These are phyloP conservation scores for Lithobates pipiens DNA, from an alignment of 2,797 vertebrate species.

Conservation along the genomic window DNA sequence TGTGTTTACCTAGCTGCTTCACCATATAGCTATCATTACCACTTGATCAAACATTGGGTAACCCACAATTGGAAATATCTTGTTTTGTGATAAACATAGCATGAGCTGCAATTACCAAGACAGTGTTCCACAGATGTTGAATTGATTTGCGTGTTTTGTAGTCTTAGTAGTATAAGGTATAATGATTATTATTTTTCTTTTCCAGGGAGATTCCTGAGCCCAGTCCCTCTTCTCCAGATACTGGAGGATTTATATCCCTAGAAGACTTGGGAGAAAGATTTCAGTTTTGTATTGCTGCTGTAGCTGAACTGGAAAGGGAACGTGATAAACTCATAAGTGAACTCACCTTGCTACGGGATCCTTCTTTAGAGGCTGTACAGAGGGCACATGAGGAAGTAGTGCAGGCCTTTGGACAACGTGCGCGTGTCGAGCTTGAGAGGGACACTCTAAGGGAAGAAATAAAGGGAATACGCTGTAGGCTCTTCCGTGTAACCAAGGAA, in stretches of 20 bases:
- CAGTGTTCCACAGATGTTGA: no score
- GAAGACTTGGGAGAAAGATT: slow-evolving; percentile 79
- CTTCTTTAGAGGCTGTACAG: slow-evolving; percentile 79
- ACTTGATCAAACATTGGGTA: no score
- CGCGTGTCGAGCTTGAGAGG: slow-evolving; percentile 81
- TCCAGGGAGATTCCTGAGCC: slow-evolving; percentile 11
- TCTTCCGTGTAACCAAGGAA: slow-evolving; percentile 84
- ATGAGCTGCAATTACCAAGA: no score
- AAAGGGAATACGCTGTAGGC: slow-evolving; percentile 82
- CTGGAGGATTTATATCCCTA: slow-evolving; percentile 65
- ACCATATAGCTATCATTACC: no score
- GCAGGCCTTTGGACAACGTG: slow-evolving; percentile 75
- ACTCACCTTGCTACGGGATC: slow-evolving; percentile 81
- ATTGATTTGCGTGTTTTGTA: background rate
- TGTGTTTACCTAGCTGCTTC: no score
- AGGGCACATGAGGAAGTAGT: slow-evolving; percentile 79
- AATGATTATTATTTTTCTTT: background rate
- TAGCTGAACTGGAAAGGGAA: slow-evolving; percentile 80
- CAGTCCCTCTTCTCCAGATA: slow-evolving; percentile 29
- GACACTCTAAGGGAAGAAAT: slow-evolving; percentile 81
- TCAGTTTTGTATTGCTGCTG: slow-evolving; percentile 82
- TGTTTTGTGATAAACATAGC: no score
- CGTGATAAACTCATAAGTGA: slow-evolving; percentile 82
- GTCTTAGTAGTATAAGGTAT: background rate
- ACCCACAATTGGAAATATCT: no score